Conservation (phyloP, 2,797 vertebrate species). For the Notolepis coatsorum region DNA sequence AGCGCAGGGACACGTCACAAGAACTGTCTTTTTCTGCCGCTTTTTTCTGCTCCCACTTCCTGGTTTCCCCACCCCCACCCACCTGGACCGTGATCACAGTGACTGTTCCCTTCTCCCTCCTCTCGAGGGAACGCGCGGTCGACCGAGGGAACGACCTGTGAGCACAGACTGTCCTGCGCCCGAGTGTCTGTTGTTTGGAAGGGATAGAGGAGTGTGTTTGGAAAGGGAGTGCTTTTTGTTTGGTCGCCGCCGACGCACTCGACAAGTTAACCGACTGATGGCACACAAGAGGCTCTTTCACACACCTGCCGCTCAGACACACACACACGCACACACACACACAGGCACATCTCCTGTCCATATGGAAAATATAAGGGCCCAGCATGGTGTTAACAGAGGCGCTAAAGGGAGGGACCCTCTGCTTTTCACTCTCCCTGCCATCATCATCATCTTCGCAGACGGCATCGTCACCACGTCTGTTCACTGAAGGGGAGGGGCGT, state of each 20-base stretch:
- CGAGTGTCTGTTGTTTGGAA: background rate
- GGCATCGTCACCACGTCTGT: background rate
- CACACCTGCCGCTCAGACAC: background rate
- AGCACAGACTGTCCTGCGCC: conserved; percentile 2
- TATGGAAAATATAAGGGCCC: conserved; percentile 22
- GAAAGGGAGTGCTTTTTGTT: background rate
- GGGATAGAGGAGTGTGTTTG: background rate
- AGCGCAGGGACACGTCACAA: background rate
- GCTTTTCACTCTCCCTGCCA: background rate
- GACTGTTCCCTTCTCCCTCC: background rate
- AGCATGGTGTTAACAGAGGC: conserved; percentile 6
- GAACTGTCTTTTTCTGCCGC: background rate
- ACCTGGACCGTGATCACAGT: too few species aligned
- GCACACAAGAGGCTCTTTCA: conserved; percentile 7
- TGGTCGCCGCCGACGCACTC: too few species aligned
- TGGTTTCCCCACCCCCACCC: too few species aligned
- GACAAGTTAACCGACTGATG: conserved; percentile 1
- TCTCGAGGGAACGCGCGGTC: too few species aligned
- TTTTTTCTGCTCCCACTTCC: background rate
- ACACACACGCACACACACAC: conserved; percentile 4
- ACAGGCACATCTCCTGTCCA: background rate
- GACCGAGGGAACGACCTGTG: background rate
- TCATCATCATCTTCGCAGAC: too few species aligned
- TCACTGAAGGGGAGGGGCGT: background rate
- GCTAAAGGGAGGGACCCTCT: background rate